Evolutionary conservation across 2,888 invertebrate species (phyloP).

Genomic region (Cheilosia pagana): DNA sequence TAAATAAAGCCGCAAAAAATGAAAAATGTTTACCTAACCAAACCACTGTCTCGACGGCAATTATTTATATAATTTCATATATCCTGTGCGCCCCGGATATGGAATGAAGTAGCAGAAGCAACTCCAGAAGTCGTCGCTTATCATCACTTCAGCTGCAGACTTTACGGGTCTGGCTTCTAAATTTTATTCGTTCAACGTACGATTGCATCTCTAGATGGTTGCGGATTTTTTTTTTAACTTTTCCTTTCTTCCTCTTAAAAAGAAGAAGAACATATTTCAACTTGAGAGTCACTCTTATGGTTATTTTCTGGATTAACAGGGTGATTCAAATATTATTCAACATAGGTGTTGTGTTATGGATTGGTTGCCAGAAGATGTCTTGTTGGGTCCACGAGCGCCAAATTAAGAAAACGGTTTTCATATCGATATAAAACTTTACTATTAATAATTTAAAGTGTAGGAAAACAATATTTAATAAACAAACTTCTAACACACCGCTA

Average conservation of each 20-base stretch:
- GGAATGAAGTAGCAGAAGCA: slow-evolving; percentile 10
- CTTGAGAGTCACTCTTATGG: slow-evolving; percentile 53
- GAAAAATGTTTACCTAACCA: slow-evolving; percentile 74
- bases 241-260: slow-evolving; percentile 49
- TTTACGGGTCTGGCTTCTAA: slow-evolving; percentile 23
- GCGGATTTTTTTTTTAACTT: slow-evolving; percentile 64
- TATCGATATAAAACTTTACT: no score
- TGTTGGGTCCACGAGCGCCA: no score
- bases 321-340: slow-evolving; percentile 12
- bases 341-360: background rate
- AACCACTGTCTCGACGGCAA: slow-evolving; percentile 75
- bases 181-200: slow-evolving; percentile 41
- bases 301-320: slow-evolving; percentile 50
- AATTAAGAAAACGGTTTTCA: no score
- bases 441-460: no score
- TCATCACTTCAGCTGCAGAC: slow-evolving; percentile 68
- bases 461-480: no score
- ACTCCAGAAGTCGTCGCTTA: slow-evolving; percentile 58
- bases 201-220: slow-evolving; percentile 70
- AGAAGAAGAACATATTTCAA: slow-evolving; percentile 1
- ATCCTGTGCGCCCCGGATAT: slow-evolving; percentile 59
- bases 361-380: no score
- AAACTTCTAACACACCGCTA: no score
- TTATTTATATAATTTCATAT: slow-evolving; percentile 75
- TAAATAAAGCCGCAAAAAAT: slow-evolving; percentile 27